Conservation (phyloP, 2,113 vertebrate genomes). For the Bungarus multicinctus region DNA sequence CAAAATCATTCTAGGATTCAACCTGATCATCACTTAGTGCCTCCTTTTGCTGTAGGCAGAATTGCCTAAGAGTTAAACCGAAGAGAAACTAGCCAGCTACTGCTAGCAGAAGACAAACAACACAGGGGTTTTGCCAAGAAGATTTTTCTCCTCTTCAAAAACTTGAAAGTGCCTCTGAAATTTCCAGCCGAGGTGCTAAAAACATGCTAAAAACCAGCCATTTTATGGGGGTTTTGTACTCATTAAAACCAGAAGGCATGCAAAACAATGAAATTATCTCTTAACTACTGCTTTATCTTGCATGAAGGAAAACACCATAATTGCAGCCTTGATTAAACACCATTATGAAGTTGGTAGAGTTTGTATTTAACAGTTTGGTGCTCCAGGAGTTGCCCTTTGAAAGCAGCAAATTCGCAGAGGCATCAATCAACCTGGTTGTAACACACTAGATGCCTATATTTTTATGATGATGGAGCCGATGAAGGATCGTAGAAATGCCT, state of each 20-base stretch:
- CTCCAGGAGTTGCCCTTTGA: conserved; percentile 37
- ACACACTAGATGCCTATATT: conserved; percentile 25
- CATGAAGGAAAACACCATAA: conserved; percentile 56
- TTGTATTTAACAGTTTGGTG: conserved; percentile 53
- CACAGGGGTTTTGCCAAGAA: not conserved
- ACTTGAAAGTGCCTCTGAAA: not conserved
- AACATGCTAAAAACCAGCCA: conserved; percentile 17
- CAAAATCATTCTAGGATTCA: not conserved
- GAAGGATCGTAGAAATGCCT: conserved; percentile 37
- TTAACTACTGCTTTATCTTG: conserved; percentile 62
- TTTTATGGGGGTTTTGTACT: conserved; percentile 35
- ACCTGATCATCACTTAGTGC: not conserved
- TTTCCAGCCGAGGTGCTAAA: conserved; percentile 24
- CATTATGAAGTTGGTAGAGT: conserved; percentile 51
- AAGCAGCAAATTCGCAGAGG: conserved; percentile 46
- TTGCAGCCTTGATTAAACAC: conserved; percentile 49
- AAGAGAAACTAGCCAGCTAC: not conserved
- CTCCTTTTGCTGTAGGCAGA: not conserved
- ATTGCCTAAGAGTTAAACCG: not conserved
- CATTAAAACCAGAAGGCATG: conserved; percentile 56
- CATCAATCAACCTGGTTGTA: conserved; percentile 33
- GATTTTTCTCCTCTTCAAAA: not conserved
- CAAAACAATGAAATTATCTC: conserved; percentile 41
- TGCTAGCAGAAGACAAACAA: not conserved
- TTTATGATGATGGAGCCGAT: conserved; percentile 39